Percentiles rank a stretch among this genome's conserved stretches.
Conservation (phyloP, 23 tunicate species). For the Ascidia mentula region DNA sequence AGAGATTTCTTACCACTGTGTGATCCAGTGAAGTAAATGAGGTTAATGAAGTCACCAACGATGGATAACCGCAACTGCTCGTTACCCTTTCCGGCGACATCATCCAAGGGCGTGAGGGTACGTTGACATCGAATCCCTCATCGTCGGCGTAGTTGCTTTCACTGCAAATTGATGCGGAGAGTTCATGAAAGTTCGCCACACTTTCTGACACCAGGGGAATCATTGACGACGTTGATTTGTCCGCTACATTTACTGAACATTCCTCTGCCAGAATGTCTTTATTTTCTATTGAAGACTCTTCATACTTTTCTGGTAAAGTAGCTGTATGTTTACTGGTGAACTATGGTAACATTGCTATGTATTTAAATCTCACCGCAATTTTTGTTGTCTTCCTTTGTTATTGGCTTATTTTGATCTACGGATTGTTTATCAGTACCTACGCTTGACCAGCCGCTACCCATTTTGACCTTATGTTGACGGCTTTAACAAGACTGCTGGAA, state of each 20-base stretch:
- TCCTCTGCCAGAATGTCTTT: too few relatives aligned
- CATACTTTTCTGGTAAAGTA: too few relatives aligned
- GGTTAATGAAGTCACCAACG: constrained; percentile 7
- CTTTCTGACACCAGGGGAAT: neutral
- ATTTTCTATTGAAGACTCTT: too few relatives aligned
- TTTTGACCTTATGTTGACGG: too few relatives aligned
- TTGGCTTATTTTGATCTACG: too few relatives aligned
- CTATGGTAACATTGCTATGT: too few relatives aligned
- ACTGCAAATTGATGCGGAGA: neutral
- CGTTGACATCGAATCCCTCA: constrained; percentile 10
- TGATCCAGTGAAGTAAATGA: constrained; percentile 7
- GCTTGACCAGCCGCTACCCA: constrained; percentile 4
- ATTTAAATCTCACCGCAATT: too few relatives aligned
- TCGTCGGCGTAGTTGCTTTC: constrained; percentile 15
- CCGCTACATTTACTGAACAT: too few relatives aligned
- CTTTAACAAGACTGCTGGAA: too few relatives aligned
- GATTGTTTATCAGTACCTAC: too few relatives aligned
- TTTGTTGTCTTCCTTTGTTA: too few relatives aligned
- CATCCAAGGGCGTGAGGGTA: constrained; percentile 18
- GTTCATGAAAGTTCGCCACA: neutral
- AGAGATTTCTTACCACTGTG: neutral
- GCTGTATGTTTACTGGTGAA: too few relatives aligned
- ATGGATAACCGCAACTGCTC: constrained; percentile 13
- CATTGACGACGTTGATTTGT: neutral
- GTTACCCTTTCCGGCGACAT: neutral